Evolutionary conservation across 2,797 vertebrate species (phyloP).

Genomic region (Microchirus variegatus): DNA sequence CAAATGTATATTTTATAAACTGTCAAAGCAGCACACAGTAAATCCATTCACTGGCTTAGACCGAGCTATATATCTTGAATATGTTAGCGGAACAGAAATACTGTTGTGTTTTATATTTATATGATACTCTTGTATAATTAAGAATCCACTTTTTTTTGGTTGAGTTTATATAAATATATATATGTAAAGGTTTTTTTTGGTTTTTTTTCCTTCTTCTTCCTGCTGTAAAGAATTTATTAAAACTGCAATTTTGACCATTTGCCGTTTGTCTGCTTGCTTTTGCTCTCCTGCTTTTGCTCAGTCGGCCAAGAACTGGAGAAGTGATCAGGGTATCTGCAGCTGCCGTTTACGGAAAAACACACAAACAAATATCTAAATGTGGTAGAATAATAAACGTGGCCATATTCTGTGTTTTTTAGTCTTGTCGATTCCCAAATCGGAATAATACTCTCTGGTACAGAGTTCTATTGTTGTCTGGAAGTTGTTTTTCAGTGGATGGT

Average conservation of each 20-base stretch:
- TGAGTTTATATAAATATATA: conserved; percentile 81
- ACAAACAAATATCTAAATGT: neutral
- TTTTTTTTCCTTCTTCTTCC: conserved; percentile 46
- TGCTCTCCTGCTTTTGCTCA: conserved; percentile 49
- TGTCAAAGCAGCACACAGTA: conserved; percentile 45
- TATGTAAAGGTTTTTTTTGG: conserved; percentile 58
- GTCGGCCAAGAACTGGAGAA: conserved; percentile 1
- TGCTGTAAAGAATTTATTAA: conserved; percentile 81
- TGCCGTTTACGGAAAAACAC: neutral
- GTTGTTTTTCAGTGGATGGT: too few species aligned
- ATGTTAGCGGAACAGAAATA: conserved; percentile 58
- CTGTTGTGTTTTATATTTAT: conserved; percentile 84
- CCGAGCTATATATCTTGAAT: conserved; percentile 60
- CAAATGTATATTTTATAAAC: conserved; percentile 69
- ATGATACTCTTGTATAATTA: conserved; percentile 75
- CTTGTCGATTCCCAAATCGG: neutral
- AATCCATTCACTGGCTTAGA: conserved; percentile 60
- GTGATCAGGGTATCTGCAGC: conserved; percentile 37
- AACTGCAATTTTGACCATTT: conserved; percentile 53
- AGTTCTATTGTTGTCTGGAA: too few species aligned
- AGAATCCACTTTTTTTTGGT: conserved; percentile 56
- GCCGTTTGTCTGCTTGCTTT: conserved; percentile 53
- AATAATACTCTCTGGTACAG: too few species aligned
- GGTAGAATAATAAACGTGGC: neutral
- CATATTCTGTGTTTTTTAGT: neutral